phyloP scores from a whole-genome alignment of 2,888 invertebrate genomes.

The Rhaphigaster nebulosa region DNA sequence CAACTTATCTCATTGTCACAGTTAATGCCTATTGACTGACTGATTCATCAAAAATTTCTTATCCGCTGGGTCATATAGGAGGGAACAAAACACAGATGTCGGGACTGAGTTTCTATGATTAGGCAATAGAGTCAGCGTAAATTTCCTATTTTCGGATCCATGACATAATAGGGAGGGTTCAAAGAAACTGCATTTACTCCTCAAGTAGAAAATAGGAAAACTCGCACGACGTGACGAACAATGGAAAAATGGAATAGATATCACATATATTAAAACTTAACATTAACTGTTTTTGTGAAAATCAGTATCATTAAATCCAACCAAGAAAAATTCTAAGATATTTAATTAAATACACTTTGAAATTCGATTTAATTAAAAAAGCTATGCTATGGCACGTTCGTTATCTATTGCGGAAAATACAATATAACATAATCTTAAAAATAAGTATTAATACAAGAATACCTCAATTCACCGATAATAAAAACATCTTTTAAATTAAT shows the following conservation, averaged over 20 bases:
- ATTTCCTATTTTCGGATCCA: background rate
- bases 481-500: too few relatives aligned
- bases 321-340: too few relatives aligned
- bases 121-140: background rate
- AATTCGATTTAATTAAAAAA: too few relatives aligned
- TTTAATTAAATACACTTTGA: too few relatives aligned
- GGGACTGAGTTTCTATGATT: background rate
- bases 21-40: background rate
- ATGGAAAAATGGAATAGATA: background rate
- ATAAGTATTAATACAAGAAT: too few relatives aligned
- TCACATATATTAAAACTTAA: background rate
- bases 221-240: background rate
- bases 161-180: background rate
- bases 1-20: background rate
- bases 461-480: too few relatives aligned
- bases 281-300: background rate
- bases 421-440: too few relatives aligned
- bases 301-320: too few relatives aligned
- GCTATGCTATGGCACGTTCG: too few relatives aligned
- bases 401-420: too few relatives aligned
- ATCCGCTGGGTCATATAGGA: background rate
- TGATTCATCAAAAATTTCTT: conserved; percentile 37
- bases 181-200: background rate
- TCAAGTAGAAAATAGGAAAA: background rate
- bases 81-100: background rate